Base-by-base conservation (phyloP, 2,113 vertebrate genomes). In the Oncorhynchus clarkii region DNA sequence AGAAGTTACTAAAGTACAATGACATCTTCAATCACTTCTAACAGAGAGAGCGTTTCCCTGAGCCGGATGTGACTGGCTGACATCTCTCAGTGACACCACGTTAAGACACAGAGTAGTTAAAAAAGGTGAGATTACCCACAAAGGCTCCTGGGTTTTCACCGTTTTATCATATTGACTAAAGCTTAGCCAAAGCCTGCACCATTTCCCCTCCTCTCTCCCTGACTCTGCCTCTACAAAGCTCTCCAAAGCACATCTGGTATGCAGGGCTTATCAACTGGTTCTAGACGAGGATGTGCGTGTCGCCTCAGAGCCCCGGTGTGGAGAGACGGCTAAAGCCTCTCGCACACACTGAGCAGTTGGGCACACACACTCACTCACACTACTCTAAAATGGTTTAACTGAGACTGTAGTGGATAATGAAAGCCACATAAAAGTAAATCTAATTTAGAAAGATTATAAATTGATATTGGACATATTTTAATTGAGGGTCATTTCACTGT, bases 81-180 rank as follows among this genome's bases (percentile, higher is more conserved):
- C 89, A 89, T 80, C 78, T 89, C 72, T 85, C 83, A 89, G 76
- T 78, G 77, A 76, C 78, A 60, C 20, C 4, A 16, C 31, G 4
- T 48, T 67, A 91, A 90, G 88, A 54, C 62, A 83, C 83, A 88
- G 86, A 86, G 89, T 87, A 88, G 88, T 88, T 86, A 84, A 85
- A 84, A 86, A 89, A 87, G 87, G 86, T 85, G 85, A 89, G 89
- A 91, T 92, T 92, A 90, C 89, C 51, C 82, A 74, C 87, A 87
- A 91, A 92, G 90, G 84, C 89, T 80, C 80, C 76, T 54, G 62
- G 86, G 89, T 90, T 91, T 86, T 87, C 84, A 86, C 86, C 86
- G 85, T 92, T 92, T 92, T 90, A 90, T 89, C 84, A 89, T 90
- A 92, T 92, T 86, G 89, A 92, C 90, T 90, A 91, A 88, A 92